Evolutionary conservation across 2,113 vertebrate species (phyloP).

Genomic region (Zingel zingel): DNA sequence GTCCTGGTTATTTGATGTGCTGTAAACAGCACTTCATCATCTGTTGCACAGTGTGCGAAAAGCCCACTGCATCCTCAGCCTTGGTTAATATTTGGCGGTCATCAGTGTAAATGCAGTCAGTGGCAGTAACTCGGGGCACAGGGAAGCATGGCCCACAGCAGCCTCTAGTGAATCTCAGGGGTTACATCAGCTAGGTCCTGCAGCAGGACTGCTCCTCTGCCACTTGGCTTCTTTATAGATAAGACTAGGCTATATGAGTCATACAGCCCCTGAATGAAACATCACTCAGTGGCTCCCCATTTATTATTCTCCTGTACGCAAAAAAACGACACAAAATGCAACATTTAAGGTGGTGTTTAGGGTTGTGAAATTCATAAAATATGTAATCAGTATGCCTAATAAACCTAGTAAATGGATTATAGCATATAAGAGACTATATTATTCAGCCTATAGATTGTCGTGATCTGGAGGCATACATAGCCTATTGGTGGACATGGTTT

Average conservation of each 20-base stretch:
- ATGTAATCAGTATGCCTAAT: background rate
- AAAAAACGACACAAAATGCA: slow-evolving; percentile 58
- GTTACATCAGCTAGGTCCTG: slow-evolving; percentile 75
- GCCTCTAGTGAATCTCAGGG: slow-evolving; percentile 71
- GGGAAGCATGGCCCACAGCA: slow-evolving; percentile 59
- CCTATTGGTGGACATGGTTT: background rate
- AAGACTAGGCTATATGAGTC: slow-evolving; percentile 82
- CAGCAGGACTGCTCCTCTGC: slow-evolving; percentile 74
- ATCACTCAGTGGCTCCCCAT: slow-evolving; percentile 46
- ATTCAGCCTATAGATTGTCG: background rate
- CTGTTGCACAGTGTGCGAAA: slow-evolving; percentile 6
- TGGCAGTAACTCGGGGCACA: slow-evolving; percentile 27
- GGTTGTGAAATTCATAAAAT: slow-evolving; percentile 6
- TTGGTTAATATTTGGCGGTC: slow-evolving; percentile 8
- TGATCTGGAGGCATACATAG: slow-evolving; percentile 23
- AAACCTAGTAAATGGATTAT: background rate
- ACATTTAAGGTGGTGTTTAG: slow-evolving; percentile 26
- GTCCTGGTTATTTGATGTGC: background rate
- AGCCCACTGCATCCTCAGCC: slow-evolving; percentile 1
- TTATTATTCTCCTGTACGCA: slow-evolving; percentile 45
- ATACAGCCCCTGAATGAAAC: slow-evolving; percentile 76
- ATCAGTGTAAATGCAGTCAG: slow-evolving; percentile 23
- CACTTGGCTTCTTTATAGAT: slow-evolving; percentile 79
- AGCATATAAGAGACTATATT: background rate
- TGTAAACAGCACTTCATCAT: slow-evolving; percentile 10